These are phyloP conservation scores for Thamnophis sirtalis DNA, from an alignment of 2,113 vertebrate genomes.

Conservation along the genomic window DNA sequence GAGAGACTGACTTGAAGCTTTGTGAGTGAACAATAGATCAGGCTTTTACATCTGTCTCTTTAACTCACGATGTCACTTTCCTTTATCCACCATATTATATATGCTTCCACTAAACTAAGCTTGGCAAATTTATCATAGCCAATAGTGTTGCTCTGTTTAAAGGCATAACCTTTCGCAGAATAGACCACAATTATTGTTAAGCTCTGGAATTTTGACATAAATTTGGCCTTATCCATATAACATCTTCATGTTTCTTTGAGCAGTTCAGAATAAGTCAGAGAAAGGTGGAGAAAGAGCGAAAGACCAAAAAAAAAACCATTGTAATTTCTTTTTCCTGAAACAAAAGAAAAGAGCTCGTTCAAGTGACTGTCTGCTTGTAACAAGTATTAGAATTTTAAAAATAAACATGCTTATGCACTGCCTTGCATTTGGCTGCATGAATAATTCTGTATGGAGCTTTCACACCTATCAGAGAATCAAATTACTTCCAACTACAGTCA, in stretches of 20 bases:
- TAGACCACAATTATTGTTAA: constrained; percentile 10
- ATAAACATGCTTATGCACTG: not conserved
- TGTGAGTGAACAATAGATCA: constrained; percentile 29
- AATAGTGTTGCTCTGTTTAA: constrained; percentile 19
- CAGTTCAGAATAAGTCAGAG: not conserved
- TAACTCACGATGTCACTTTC: constrained; percentile 41
- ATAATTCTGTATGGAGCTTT: not conserved
- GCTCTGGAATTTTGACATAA: constrained; percentile 10
- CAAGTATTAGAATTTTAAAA: not conserved
- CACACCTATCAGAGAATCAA: not conserved
- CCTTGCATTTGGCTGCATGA: not conserved
- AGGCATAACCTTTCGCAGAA: not conserved
- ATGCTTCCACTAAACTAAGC: not conserved
- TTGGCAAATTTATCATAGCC: constrained; percentile 28
- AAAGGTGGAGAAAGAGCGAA: not conserved
- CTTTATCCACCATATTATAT: constrained; percentile 22
- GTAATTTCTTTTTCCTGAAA: constrained; percentile 1
- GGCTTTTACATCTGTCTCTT: constrained; percentile 40
- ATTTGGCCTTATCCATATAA: not conserved
- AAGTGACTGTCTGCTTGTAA: constrained; percentile 6
- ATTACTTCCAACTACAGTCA: not conserved
- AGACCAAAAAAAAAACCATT: constrained; percentile 1
- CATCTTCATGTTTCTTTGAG: constrained; percentile 7
- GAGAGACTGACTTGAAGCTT: constrained; percentile 27
- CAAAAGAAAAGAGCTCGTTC: not conserved